Conservation (phyloP, 92 coral and sea anemone species). For the Epizoanthus scotinus region DNA sequence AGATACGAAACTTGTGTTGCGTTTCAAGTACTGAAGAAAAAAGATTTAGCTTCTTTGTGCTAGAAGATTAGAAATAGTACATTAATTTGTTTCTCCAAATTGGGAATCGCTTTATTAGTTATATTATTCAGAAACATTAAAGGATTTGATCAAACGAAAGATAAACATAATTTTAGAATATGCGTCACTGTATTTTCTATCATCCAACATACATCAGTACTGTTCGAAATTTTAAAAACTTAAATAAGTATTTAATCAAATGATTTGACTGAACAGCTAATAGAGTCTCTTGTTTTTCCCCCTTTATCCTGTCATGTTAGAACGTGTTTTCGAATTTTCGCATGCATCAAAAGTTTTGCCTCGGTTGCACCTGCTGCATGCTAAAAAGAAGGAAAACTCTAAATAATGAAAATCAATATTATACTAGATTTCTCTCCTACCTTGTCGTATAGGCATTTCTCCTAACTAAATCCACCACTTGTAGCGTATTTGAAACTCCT, state of each 20-base stretch:
- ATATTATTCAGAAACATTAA: constrained; percentile 13
- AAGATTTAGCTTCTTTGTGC: not conserved
- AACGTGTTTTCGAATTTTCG: too few species aligned
- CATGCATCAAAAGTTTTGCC: not conserved
- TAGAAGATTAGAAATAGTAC: constrained; percentile 1
- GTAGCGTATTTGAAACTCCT: constrained; percentile 77
- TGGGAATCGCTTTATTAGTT: constrained; percentile 14
- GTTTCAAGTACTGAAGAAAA: not conserved
- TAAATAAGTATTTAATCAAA: not conserved
- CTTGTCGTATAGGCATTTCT: constrained; percentile 78
- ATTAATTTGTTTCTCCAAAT: not conserved
- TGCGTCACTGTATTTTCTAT: not conserved
- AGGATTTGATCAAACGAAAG: not conserved
- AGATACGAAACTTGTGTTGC: not conserved
- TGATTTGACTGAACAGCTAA: not conserved
- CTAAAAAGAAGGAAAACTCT: not conserved
- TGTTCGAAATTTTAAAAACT: too few species aligned
- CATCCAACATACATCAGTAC: too few species aligned
- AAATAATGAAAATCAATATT: constrained; percentile 14
- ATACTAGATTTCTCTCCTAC: constrained; percentile 54
- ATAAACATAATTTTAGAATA: not conserved
- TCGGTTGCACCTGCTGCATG: constrained; percentile 14
- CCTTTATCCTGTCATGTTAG: not conserved
- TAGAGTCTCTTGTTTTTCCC: not conserved
- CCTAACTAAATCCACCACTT: constrained; percentile 83